Evolutionary conservation across 2,113 vertebrate genomes (phyloP), one percentile per base, ranked within the genome.

Genomic region (Corynorhinus townsendii): DNA sequence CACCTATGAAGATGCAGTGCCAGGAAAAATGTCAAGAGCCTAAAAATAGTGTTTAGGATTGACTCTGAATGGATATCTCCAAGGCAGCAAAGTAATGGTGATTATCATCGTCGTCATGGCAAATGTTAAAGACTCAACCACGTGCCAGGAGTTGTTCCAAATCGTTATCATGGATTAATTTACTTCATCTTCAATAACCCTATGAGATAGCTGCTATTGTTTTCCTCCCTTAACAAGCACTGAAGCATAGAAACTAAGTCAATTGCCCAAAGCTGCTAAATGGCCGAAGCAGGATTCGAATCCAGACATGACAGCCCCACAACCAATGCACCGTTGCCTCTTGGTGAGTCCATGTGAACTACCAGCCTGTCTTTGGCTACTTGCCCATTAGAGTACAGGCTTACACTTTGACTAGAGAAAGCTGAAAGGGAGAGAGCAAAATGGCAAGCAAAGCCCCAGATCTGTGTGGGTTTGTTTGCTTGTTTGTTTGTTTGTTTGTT

Each of bases 211-310:
- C 90, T 77, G 69, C 30, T 90, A 81, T 90, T 90, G 76, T 71
- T 72, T 94, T 95, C 43, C 43, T 83, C 73, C 83, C 91, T 92
- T 93, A 92, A 94, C 72, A 90, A 52, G 66, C 56, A 66, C 69
- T 52, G 45, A 94, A 49, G 69, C 54, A 28, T 52, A 80, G 81
- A 95, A 81, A 43, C 56, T 89, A 81, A 76, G 38, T 89, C 49
- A 89, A 89, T 91, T 76, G 79, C 45, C 56, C 47, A 26, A 69
- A 82, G 49, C 73, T 86, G 75, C 19, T 81, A 40, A 81, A 45
- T 28, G 45, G 7, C 47, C 87, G 75, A 62, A 2, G 14, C 14
- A 43, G 26, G 52, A 62, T 81, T 86, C 83, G 49, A 40, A 69
- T 22, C 20, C 38, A 76, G 2, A 2, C 16, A 11, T 64, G 30